phyloP scores from a whole-genome alignment of 2,113 vertebrate genomes.

The Percopsis transmontana region DNA sequence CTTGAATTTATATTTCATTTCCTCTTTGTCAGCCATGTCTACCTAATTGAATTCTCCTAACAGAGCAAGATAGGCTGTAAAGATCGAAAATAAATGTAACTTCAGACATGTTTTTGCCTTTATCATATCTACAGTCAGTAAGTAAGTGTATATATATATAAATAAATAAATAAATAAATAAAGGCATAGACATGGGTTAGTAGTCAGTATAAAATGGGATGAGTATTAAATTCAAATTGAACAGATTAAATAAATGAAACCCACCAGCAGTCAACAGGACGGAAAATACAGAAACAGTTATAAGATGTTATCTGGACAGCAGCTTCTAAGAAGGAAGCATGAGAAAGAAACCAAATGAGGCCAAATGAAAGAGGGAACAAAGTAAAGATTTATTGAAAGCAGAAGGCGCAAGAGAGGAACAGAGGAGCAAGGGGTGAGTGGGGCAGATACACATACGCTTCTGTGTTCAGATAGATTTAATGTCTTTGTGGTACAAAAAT shows the following conservation, averaged over 20 bases:
- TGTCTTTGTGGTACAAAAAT: conserved; percentile 77
- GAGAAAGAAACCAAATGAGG: conserved; percentile 69
- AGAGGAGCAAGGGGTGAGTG: conserved; percentile 44
- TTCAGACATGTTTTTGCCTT: no score
- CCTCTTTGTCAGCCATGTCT: neutral
- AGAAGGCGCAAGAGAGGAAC: conserved; percentile 66
- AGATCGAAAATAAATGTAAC: no score
- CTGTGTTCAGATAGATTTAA: conserved; percentile 76
- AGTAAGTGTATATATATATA: no score
- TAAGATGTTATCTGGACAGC: conserved; percentile 57
- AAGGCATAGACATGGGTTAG: conserved; percentile 7
- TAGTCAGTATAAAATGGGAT: conserved; percentile 50
- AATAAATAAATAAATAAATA: no score
- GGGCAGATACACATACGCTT: conserved; percentile 58
- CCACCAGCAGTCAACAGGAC: conserved; percentile 51
- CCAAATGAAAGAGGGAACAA: conserved; percentile 74
- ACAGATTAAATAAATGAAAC: conserved; percentile 26
- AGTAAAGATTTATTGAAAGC: conserved; percentile 81
- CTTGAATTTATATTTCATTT: neutral
- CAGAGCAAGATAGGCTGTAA: no score
- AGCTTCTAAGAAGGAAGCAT: conserved; percentile 46
- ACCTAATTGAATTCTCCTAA: neutral
- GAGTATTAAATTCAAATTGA: conserved; percentile 56
- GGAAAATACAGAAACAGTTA: conserved; percentile 65
- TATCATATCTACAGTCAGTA: no score